Evolutionary conservation across 1,140 invertebrate genomes (phyloP), one percentile per base, ranked within the genome.

Genomic region (Achatina immaculata): DNA sequence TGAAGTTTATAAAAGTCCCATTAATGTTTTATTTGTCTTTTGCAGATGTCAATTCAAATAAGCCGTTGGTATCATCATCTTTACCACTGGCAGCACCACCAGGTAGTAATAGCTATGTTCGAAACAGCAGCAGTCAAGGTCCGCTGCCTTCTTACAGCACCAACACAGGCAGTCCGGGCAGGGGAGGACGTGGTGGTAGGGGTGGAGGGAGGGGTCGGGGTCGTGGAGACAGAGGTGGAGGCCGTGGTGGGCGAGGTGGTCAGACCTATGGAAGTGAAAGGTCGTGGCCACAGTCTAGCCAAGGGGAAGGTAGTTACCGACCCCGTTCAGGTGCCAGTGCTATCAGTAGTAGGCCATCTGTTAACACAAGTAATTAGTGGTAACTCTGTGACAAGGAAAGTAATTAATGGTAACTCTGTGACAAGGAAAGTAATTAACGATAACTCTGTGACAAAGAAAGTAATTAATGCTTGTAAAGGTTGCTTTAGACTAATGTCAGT

Each of bases 121-220:
- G 48, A 7, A 45, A 31, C 21, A 31, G 28, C 43, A 45, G 24
- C 43, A 40, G 6, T 11, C 28, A 43, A 1, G 24, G 40, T 14
- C 43, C 7, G 9, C 28, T 43, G 28, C 14, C 69, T 4, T 72
- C 42, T 31, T n/a, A 45, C 28, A 73, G 42, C 43, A 73, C 24
- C 42, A 73, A 73, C 43, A 73, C 71, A 45, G 71, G 71, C 40
- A 73, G 71, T 31, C 71, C 71, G 1, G 71, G 71, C 42, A 73
- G 71, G 71, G 71, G 71, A n/a, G 71, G 71, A n/a, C 71, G 71
- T 28, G 71, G 45, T 21, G 45, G 71, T 16, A 34, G 38, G 16
- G 38, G 38, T 45, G 11, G 40, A 24, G 43, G 40, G 31, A 14
- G 28, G 9, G 28, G 71, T 43, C 19, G 34, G 48, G 68, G 68